Base-by-base conservation (phyloP, 1,140 invertebrate genomes). In the Hyphantria cunea region DNA sequence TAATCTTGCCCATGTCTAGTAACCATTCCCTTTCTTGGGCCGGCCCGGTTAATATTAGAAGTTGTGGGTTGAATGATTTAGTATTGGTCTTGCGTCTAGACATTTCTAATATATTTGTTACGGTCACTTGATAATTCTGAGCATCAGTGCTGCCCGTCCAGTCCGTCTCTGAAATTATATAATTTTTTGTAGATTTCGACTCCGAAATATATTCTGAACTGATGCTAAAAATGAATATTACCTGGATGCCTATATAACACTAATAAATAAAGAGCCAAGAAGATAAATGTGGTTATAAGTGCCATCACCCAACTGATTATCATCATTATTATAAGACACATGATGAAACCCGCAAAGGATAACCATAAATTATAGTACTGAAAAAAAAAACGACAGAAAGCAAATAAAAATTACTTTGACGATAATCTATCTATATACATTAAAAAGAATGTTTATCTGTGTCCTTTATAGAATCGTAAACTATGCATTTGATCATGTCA, bases 71-170 rank as follows among this genome's bases (percentile, higher is more conserved):
- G 86, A 97, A 99, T 82, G 98, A 98, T 86, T 99, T 99, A 1
- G 98, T 96, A 76, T 99, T 97, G 71, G 98, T 96, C 5, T 44
- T 25, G n/a, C 47, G 44, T 51, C 95, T 91, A 3, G 95, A 94
- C 10, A 96, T 94, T 41, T 94, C 93, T 4, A 99, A 78, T 3
- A 98, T 96, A 41, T 94, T 95, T 77, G 96, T 96, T 10, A 78
- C 51, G 0, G 71, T 68, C 12, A 74, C 70, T 13, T 63, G 65
- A 83, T 98, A 99, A 0, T 95, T 96, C 88, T 99, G 97, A 0
- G 97, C 98, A 85, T 99, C 97, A 0, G 96, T 97, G 5, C 97
- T 97, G 25, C 97, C 98, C n/a, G 98, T 98, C 98, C 98, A 99
- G 87, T 98, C 99, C 4, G 98, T 96, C 84, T 98, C 97, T 96